Evolutionary conservation across 2,888 invertebrate genomes (phyloP), one percentile per base, ranked within the genome.

Genomic region (Acronicta leporina): DNA sequence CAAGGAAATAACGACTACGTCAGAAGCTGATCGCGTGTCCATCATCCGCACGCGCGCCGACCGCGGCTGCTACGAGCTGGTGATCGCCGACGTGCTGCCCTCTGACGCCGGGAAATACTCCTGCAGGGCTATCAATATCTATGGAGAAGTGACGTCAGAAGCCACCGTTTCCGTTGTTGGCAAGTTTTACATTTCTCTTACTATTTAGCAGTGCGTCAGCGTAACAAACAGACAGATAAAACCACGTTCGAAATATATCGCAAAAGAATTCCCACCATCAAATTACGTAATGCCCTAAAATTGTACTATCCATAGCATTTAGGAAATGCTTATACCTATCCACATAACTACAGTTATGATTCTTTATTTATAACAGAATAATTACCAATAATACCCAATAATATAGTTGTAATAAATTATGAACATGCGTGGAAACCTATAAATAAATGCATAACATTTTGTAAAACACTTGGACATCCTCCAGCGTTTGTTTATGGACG

Each of bases 41-140:
- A 96, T 97, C 58, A 93, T 96, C 48, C 95, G 96, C 25, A 97
- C 97, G 8, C 96, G 97, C 73, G 96, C 97, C 1, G 97, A 97
- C 53, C 96, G 95, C 63, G 98, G 98, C 50, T 98, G 97, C 87
- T 98, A 98, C 89, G 98, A 98, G 86, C 89, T 99, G 54, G 96
- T 98, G 16, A 98, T 99, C 73, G 96, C 97, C 0, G 96, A 97
- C 77, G 98, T 98, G 0, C 95, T 95, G 64, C 95, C 95, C 1
- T 86, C 93, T 1, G 99, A 99, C 88, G 97, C 97, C 5, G 98
- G 98, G 1, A 90, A 92, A 30, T 99, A 99, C 93, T 96, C 97
- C 63, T 98, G 98, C 88, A 96, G 96, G 27, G 98, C 98, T 14
- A 95, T 95, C 57, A 99, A 99, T 88, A 96, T 96, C 75, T 96